These are phyloP conservation scores for Pangasianodon hypophthalmus DNA, from an alignment of 2,113 vertebrate genomes.

Conservation along the genomic window DNA sequence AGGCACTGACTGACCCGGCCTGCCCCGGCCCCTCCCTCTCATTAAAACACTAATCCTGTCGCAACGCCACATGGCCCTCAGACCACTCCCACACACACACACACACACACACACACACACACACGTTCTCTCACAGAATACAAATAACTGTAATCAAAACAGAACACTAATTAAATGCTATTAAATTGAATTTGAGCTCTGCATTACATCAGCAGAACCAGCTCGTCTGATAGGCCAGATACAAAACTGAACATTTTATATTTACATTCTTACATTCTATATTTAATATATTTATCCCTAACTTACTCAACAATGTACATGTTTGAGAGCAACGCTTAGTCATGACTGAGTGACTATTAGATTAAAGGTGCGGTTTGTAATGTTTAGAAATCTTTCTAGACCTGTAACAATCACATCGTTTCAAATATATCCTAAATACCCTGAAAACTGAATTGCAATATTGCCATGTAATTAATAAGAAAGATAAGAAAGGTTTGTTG, in stretches of 20 bases:
- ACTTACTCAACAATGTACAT: not conserved
- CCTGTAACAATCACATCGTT: not conserved
- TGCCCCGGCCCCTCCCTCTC: slow-evolving; percentile 54
- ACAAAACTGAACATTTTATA: not conserved
- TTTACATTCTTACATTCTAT: not conserved
- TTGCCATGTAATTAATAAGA: not conserved
- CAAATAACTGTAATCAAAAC: slow-evolving; percentile 4
- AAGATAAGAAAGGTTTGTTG: not conserved
- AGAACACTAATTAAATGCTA: too few relatives aligned
- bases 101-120: slow-evolving; percentile 28
- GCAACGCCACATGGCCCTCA: slow-evolving; percentile 53
- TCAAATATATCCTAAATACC: not conserved
- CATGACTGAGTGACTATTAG: not conserved
- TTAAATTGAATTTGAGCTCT: not conserved
- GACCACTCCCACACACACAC: slow-evolving; percentile 37
- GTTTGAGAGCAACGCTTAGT: not conserved
- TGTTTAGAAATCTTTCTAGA: not conserved
- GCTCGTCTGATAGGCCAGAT: not conserved
- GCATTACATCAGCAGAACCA: not conserved
- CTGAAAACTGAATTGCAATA: not conserved
- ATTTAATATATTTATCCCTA: not conserved
- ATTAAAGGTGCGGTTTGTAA: not conserved
- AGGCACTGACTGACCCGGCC: slow-evolving; percentile 56
- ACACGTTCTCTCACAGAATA: not conserved
- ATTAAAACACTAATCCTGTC: slow-evolving; percentile 60